Base-by-base conservation (phyloP, 2,113 vertebrate genomes). In the Megalops atlanticus region DNA sequence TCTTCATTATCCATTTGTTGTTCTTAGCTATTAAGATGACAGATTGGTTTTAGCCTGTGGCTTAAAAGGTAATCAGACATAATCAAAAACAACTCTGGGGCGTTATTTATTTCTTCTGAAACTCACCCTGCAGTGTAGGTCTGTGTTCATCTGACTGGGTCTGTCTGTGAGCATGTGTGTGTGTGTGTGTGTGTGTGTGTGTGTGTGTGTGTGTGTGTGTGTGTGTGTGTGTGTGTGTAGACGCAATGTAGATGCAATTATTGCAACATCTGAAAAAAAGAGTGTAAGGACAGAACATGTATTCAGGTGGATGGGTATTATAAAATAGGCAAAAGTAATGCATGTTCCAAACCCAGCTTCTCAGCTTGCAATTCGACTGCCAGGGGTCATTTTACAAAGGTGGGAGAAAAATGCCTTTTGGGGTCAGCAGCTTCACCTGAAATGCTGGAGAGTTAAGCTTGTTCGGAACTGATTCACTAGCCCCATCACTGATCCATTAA, bases 331-430 rank as follows among this genome's bases (percentile, higher is more conserved):
- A 21, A 49, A 77, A 54, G n/a, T 33, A 12, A 14, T 15, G 58
- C 10, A 77, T 11, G 10, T 12, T 58, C n/a, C 39, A 75, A 58
- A 33, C 52, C 47, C 76, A 38, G 49, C 2, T 0, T 58, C 47
- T 58, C 76, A 27, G 76, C 7, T n/a, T 47, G 31, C 47, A 77
- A 77, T n/a, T 64, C n/a, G 24, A 27, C 27, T 64, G 58, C 31
- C 58, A 64, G 10, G 58, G 58, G 58, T 79, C 49, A 72, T 45
- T 40, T 38, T 41, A 43, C 47, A 47, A 35, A 36, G 35, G 40
- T 76, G 54, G 45, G 75, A 80, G n/a, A 54, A 64, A 80, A 80
- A 36, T 54, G 41, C 72, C 27, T 80, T 27, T 81, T 40, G 27
- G 27, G 73, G 72, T 76, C 71, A 81, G 73, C 73, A 64, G 39